Conservation (phyloP, 2,113 vertebrate genomes). For the Eptatretus burgeri region DNA sequence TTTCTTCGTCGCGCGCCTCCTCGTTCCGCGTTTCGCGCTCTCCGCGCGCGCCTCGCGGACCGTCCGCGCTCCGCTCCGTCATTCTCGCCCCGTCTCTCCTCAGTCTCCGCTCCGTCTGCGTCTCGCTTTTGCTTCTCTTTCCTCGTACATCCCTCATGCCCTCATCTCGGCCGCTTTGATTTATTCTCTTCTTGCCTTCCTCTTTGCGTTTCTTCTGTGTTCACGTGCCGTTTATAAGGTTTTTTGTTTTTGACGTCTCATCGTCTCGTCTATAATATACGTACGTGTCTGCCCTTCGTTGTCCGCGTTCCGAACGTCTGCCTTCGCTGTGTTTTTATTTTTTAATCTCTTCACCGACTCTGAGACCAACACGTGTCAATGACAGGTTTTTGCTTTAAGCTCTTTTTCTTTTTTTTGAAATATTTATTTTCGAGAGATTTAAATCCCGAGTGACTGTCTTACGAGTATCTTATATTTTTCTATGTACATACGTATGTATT, state of each 20-base stretch:
- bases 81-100: not conserved
- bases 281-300: slow-evolving; percentile 12
- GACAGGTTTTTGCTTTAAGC: too few species aligned
- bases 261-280: slow-evolving; percentile 20
- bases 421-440: too few species aligned
- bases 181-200: slow-evolving; percentile 4
- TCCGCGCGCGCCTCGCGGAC: not conserved
- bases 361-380: not conserved
- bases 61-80: slow-evolving; percentile 6
- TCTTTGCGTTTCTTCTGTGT: slow-evolving; percentile 7
- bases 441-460: too few species aligned
- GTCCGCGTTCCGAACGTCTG: slow-evolving; percentile 8
- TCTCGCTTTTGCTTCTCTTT: not conserved
- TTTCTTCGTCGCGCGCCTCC: slow-evolving; percentile 2
- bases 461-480: too few species aligned
- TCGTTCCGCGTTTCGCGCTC: slow-evolving; percentile 6
- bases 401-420: too few species aligned
- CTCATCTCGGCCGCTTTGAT: not conserved
- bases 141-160: not conserved
- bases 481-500: too few species aligned
- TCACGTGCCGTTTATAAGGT: too few species aligned
- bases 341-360: slow-evolving; percentile 13
- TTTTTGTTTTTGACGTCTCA: slow-evolving; percentile 4
- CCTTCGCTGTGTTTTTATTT: slow-evolving; percentile 11
- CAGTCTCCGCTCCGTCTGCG: not conserved